Evolutionary conservation across 2,888 invertebrate genomes (phyloP).

Genomic region (Monochamus alternatus): DNA sequence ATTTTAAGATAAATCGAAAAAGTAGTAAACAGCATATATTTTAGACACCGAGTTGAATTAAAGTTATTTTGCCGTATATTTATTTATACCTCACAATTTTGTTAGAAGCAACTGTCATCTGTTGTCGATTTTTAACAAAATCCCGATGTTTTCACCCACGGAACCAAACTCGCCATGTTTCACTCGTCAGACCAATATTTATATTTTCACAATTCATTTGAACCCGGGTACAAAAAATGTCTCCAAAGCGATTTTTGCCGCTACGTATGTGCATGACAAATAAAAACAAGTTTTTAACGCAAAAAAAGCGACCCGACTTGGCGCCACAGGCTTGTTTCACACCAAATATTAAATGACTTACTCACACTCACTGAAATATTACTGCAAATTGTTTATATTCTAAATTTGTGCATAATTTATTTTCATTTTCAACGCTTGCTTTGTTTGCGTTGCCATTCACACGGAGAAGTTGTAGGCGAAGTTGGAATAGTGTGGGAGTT

Average conservation of each 20-base stretch:
- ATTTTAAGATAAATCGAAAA: no score
- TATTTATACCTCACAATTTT: no score
- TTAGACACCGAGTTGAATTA: no score
- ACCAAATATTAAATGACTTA: slow-evolving; percentile 2
- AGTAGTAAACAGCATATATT: no score
- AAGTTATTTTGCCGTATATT: no score
- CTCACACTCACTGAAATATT: neutral
- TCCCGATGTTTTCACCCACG: no score
- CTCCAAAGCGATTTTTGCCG: neutral
- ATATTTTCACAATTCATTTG: neutral
- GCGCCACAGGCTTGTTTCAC: neutral
- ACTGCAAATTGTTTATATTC: neutral
- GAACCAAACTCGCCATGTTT: no score
- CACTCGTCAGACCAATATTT: neutral
- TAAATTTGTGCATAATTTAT: slow-evolving; percentile 1
- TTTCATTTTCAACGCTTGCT: neutral
- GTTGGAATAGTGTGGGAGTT: no score
- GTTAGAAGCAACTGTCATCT: no score
- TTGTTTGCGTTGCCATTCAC: neutral
- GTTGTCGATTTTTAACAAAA: no score
- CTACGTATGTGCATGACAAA: neutral
- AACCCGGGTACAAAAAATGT: neutral
- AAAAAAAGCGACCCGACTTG: neutral
- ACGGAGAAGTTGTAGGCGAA: no score
- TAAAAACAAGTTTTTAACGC: neutral